Conservation (phyloP, 1,140 invertebrate species). For the Neoseiulus cucumeris region DNA sequence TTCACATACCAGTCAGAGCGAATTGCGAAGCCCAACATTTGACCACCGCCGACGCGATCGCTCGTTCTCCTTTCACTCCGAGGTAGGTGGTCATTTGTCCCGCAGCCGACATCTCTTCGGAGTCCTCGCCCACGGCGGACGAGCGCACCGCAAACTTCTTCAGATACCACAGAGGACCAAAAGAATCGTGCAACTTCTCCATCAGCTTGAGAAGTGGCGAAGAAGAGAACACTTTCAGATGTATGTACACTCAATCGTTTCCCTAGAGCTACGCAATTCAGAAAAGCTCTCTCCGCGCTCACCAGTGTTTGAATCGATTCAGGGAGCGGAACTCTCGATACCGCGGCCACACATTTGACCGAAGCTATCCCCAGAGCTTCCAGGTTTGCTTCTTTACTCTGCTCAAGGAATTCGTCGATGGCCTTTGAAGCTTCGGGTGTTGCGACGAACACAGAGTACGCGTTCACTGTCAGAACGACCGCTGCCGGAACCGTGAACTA, state of each 20-base stretch:
- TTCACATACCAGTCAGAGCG: constrained; percentile 45
- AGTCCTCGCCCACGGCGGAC: constrained; percentile 48
- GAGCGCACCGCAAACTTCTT: constrained; percentile 35
- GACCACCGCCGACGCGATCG: constrained; percentile 37
- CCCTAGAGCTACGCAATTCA: not conserved
- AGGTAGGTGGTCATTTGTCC: constrained; percentile 56
- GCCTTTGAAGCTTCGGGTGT: not conserved
- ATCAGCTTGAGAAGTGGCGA: constrained; percentile 15
- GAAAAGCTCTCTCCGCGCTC: not conserved
- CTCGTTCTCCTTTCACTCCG: constrained; percentile 32
- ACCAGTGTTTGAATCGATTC: not conserved
- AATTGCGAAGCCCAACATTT: constrained; percentile 58
- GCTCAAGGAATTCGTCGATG: not conserved
- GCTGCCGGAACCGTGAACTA: not conserved
- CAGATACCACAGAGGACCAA: constrained; percentile 22
- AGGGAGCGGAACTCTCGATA: not conserved
- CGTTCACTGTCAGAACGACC: not conserved
- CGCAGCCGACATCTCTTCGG: constrained; percentile 48
- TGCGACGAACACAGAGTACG: not conserved
- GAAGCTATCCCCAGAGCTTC: not conserved
- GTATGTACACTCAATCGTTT: not conserved
- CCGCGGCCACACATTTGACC: not conserved
- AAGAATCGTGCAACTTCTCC: constrained; percentile 17
- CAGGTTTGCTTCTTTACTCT: not conserved
- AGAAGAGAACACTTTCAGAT: not conserved